A percentile compares a stretch with the other conserved stretches of the same genome.
phyloP scores from a whole-genome alignment of 2,888 invertebrate genomes.

The Synergus laeviventris region DNA sequence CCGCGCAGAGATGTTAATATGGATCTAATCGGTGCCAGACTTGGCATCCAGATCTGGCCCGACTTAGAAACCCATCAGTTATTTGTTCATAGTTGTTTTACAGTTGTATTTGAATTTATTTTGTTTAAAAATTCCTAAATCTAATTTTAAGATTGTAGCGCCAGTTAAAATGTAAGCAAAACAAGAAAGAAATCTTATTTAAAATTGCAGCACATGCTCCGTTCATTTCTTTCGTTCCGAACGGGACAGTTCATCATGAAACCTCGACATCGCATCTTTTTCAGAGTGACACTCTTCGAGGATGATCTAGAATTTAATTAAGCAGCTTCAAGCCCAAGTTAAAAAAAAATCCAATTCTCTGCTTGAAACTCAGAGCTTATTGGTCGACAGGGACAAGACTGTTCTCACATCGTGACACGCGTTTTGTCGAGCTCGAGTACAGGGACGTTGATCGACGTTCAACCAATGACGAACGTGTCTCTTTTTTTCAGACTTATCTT shows the following conservation, averaged over 20 bases:
- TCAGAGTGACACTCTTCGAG: not conserved
- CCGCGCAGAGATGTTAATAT: no score
- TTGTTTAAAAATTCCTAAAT: no score
- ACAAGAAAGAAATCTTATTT: not conserved
- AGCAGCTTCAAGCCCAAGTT: not conserved
- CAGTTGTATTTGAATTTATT: no score
- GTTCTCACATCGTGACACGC: constrained; percentile 66
- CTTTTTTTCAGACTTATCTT: constrained; percentile 50
- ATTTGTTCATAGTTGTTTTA: no score
- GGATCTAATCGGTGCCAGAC: no score
- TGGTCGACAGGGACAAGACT: constrained; percentile 58
- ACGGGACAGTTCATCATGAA: not conserved
- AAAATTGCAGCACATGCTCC: not conserved
- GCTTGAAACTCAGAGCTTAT: not conserved
- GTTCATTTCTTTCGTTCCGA: not conserved
- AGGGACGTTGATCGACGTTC: constrained; percentile 44
- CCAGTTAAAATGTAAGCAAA: not conserved
- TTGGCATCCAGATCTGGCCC: no score
- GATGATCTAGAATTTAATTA: constrained; percentile 30
- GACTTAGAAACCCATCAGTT: no score
- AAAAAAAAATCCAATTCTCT: not conserved
- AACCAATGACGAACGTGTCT: constrained; percentile 50
- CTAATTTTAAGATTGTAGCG: not conserved
- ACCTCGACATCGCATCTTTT: constrained; percentile 19
- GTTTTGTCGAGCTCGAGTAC: constrained; percentile 52